Evolutionary conservation across 1,140 invertebrate species (phyloP), one percentile per base, ranked within the genome.

Genomic region (Trigoniulus corallinus): DNA sequence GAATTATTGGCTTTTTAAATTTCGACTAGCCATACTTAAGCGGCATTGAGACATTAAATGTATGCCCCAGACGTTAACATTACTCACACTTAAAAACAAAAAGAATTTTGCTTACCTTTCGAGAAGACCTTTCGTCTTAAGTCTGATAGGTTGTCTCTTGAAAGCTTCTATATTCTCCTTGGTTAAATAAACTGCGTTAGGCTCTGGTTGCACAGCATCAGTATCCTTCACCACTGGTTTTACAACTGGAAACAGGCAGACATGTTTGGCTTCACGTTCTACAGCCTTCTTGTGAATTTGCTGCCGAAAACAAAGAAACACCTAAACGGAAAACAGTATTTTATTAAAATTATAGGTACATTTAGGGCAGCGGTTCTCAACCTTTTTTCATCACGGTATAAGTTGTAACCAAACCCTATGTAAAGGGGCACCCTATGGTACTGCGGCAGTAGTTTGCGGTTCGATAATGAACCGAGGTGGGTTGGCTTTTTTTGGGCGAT

Each of bases 51-150:
- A n/a, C n/a, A n/a, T n/a, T n/a, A n/a, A n/a, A n/a, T n/a, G n/a
- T n/a, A n/a, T n/a, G n/a, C n/a, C n/a, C n/a, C n/a, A n/a, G n/a
- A n/a, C n/a, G n/a, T n/a, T n/a, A n/a, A n/a, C n/a, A n/a, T n/a
- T n/a, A n/a, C n/a, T n/a, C n/a, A n/a, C n/a, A n/a, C n/a, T n/a
- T 2, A 47, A 52, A 50, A 47, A 15, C 21, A 24, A 40, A 12
- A 37, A 10, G 22, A 15, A 20, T 46, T 15, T 22, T 4, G 54
- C 41, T 18, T 46, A 66, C 59, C 70, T 64, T 59, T 71, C 69
- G 49, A 70, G 57, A 21, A 70, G 56, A 22, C 67, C 67, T 55
- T 67, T 84, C 0, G 71, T 59, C 56, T 65, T 88, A 41, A 84
- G 72, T 15, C 84, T 71, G 48, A 74, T 66, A 18, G 76, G 72